These are phyloP conservation scores for Centropristis striata DNA, from an alignment of 2,113 vertebrate genomes.

Conservation along the genomic window DNA sequence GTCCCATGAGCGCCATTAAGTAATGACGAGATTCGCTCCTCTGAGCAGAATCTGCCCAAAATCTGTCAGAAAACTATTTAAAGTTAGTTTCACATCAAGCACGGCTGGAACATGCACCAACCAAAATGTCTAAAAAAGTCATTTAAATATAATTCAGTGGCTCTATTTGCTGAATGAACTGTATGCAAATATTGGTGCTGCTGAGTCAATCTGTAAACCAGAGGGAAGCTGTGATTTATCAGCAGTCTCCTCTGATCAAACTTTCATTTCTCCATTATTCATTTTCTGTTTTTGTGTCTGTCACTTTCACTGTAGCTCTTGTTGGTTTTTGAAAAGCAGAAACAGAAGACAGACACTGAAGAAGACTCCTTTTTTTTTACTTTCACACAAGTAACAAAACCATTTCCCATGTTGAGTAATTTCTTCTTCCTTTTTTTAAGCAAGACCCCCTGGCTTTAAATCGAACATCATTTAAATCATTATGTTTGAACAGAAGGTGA, in stretches of 20 bases:
- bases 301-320: not conserved
- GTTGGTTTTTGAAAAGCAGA: constrained; percentile 12
- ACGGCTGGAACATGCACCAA: not conserved
- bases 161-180: not conserved
- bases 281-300: not conserved
- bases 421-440: not conserved
- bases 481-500: not conserved
- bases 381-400: not conserved
- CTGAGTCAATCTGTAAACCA: constrained; percentile 22
- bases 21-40: constrained; percentile 38
- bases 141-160: not conserved
- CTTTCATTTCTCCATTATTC: constrained; percentile 5
- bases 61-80: constrained; percentile 21
- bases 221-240: constrained; percentile 10
- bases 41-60: constrained; percentile 40
- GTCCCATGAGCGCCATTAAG: constrained; percentile 64
- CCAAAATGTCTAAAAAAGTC: not conserved
- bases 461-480: not conserved
- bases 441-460: not conserved
- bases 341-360: not conserved
- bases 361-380: not conserved
- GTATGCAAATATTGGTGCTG: not conserved
- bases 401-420: not conserved
- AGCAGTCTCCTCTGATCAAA: constrained; percentile 1
- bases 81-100: not conserved